Base-by-base conservation (phyloP, 2,113 vertebrate genomes). In the Genyomyrus donnyi region DNA sequence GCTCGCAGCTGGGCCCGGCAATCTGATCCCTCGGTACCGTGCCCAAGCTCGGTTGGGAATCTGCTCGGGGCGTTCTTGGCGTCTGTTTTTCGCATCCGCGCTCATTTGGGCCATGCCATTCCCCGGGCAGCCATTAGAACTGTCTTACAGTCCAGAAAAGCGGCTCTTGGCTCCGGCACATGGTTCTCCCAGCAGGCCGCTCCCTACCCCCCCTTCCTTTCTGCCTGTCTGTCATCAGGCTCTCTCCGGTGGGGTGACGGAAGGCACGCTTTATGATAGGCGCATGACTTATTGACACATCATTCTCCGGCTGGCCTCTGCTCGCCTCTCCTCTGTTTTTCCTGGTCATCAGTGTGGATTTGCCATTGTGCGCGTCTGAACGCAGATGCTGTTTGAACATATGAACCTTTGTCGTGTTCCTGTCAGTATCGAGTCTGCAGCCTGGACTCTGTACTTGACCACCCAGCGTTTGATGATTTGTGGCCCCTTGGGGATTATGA, bases 21-120 rank as follows among this genome's bases (percentile, higher is more conserved):
- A 85, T 85, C 45, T 45, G 83, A 87, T 89, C 66, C 91, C 62
- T 84, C 89, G 83, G 89, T 90, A 91, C 87, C 90, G 15, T 86
- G 24, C 46, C 74, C 31, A 83, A 87, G 90, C 89, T 48, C 45
- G 1, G 45, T 80, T 24, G 45, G 21, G 83, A 48, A 46, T 85
- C 83, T n/a, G 83, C 45, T 85, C 45, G 45, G 45, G 21, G 83
- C 45, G 45, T 85, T 85, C 39, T 85, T 45, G 83, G 35, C 83
- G 83, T 85, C 21, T 85, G 42, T 24, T 48, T 46, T 48, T 85
- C 21, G 45, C 83, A 85, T 48, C 39, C 83, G 21, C 19, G 24
- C 83, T 85, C 42, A 85, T n/a, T 85, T 85, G 83, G 83, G 39
- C 45, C 45, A 9, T 19, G 21, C 24, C 0, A 2, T 85, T 85